Evolutionary conservation across 1,140 invertebrate genomes (phyloP).

Genomic region (Chelonus insularis): DNA sequence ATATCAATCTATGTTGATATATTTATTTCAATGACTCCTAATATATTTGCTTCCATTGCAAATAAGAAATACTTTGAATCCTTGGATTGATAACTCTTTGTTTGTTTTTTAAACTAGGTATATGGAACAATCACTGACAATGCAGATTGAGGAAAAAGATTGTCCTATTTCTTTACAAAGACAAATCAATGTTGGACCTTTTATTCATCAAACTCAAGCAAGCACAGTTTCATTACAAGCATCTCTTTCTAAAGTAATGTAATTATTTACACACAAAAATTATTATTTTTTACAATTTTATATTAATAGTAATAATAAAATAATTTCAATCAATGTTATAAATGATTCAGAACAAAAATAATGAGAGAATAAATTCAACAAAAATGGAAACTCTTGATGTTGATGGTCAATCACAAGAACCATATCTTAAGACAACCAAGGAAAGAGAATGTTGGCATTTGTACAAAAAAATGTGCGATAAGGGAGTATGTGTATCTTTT

Average conservation of each 20-base stretch:
- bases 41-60: no score
- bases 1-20: no score
- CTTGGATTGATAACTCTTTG: not conserved
- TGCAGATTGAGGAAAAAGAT: slow-evolving; percentile 20
- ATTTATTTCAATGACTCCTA: no score
- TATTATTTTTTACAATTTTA: no score
- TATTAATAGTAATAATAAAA: no score
- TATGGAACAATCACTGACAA: not conserved
- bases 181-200: not conserved
- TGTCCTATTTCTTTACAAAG: not conserved
- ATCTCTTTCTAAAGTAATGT: slow-evolving; percentile 25
- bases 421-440: slow-evolving; percentile 57
- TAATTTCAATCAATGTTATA: no score
- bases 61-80: not conserved
- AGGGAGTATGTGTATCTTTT: slow-evolving; percentile 70
- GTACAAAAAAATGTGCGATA: slow-evolving; percentile 70
- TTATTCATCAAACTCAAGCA: not conserved
- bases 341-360: slow-evolving; percentile 15
- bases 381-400: slow-evolving; percentile 9
- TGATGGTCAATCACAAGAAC: slow-evolving; percentile 35
- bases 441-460: slow-evolving; percentile 72
- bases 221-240: slow-evolving; percentile 9
- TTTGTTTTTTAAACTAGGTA: slow-evolving; percentile 1
- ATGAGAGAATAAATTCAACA: not conserved
- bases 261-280: no score